Percentiles rank a stretch among this genome's conserved stretches.
These are phyloP conservation scores for Myzus persicae DNA, from an alignment of 1,140 invertebrate genomes.

Conservation along the genomic window DNA sequence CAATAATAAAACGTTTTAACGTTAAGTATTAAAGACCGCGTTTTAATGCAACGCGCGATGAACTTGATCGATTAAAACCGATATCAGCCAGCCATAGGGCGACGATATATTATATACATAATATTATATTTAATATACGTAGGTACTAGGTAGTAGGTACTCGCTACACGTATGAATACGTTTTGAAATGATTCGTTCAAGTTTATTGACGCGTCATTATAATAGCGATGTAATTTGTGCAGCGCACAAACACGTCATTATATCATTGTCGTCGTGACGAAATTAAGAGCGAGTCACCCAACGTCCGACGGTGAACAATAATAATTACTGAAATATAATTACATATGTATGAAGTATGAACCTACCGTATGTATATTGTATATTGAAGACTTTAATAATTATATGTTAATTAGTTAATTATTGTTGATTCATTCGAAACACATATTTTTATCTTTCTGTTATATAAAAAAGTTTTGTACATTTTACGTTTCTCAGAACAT, in stretches of 20 bases:
- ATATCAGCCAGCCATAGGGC: too few species aligned
- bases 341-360: background rate
- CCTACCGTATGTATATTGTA: background rate
- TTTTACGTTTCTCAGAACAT: background rate
- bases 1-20: background rate
- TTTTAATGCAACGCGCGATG: background rate
- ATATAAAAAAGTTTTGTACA: background rate
- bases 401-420: background rate
- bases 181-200: background rate
- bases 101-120: background rate
- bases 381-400: background rate
- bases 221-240: background rate
- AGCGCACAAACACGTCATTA: background rate
- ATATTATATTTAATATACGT: background rate
- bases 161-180: background rate
- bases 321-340: constrained; percentile 1
- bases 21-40: background rate
- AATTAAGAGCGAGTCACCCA: background rate
- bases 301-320: background rate
- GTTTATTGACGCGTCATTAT: background rate
- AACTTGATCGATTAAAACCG: background rate
- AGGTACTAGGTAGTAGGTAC: background rate
- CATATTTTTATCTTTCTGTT: background rate
- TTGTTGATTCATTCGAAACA: background rate
- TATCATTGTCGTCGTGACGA: background rate